Base-by-base conservation (phyloP, 2,888 invertebrate species). In the Agrochola circellaris region DNA sequence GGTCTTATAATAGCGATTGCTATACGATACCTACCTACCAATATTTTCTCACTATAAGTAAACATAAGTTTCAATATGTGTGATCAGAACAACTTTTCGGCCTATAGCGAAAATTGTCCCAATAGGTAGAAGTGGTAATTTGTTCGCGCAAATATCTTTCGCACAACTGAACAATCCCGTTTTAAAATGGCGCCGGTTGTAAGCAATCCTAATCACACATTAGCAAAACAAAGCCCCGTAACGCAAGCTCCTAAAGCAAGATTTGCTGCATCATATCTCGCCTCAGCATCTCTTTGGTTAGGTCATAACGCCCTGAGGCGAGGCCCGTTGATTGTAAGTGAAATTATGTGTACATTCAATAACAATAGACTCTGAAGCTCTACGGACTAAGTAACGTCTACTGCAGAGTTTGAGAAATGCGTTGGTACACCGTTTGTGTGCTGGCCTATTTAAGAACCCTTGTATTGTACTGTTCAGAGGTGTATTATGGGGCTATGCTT, bases 281-380 rank as follows among this genome's bases (percentile, higher is more conserved):
- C 67, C 65, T 62, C 42, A 73, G 58, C 66, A 84, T 79, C 85
- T 87, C 75, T 84, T 79, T 81, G 73, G 80, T 74, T 54, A 75
- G 73, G 76, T 58, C 67, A 75, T 81, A 73, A 61, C 38, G 69
- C 70, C 73, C 58, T 82, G 72, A 68, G 73, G 79, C 65, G 69
- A 75, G 80, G 48, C 73, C 54, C 67, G 72, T 79, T 85, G 74
- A 82, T 87, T 87, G 84, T 80, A 74, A 84, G 75, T 81, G 67
- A 83, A 86, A 88, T 87, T 81, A 88, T 87, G 87, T 87, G 86
- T 82, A 83, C 85, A 84, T 87, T 84, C 88, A 88, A 86, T 89
- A 90, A 91, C 90, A 91, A 90, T 89, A 84, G 90, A 81, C 83
- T 76, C 71, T 73, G 82, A 77, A 82, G 81, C 81, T 79, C 73